phyloP scores from a whole-genome alignment of 1,140 invertebrate species.

The Hyposmocoma kahamanoa region DNA sequence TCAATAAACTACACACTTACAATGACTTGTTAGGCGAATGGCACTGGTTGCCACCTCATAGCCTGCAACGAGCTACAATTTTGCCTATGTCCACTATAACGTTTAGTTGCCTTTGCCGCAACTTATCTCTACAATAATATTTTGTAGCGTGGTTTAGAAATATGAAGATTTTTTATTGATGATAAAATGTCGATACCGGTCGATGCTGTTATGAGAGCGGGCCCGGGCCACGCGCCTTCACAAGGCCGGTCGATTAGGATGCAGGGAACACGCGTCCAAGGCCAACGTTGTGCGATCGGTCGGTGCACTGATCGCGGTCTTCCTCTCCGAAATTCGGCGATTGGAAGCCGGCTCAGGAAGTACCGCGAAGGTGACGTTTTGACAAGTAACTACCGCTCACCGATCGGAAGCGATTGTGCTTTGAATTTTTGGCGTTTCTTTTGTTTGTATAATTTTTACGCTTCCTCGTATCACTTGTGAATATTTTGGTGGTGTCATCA shows the following conservation, averaged over 20 bases:
- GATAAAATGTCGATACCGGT: conserved; percentile 26
- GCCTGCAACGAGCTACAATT: conserved; percentile 26
- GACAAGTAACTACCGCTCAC: conserved; percentile 37
- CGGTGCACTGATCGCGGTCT: conserved; percentile 53
- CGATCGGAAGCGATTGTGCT: conserved; percentile 59
- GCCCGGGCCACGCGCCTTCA: conserved; percentile 56
- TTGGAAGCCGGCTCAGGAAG: conserved; percentile 58
- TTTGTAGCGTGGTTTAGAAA: no score
- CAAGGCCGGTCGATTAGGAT: conserved; percentile 70
- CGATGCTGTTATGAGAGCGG: conserved; percentile 55
- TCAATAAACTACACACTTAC: conserved; percentile 39
- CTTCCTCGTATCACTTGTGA: conserved; percentile 43
- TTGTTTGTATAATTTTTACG: conserved; percentile 37
- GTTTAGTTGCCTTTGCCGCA: no score
- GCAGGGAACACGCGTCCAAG: conserved; percentile 68
- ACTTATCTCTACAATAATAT: no score
- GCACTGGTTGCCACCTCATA: conserved; percentile 46
- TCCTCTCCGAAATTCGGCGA: conserved; percentile 48
- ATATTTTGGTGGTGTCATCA: no score
- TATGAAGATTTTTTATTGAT: no score
- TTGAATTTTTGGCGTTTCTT: conserved; percentile 53
- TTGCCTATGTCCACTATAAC: no score
- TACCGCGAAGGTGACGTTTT: conserved; percentile 50
- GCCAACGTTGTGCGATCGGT: conserved; percentile 56
- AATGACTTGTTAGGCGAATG: conserved; percentile 30